Conservation (phyloP, 2,888 invertebrate species). For the Perithous albicinctus region DNA sequence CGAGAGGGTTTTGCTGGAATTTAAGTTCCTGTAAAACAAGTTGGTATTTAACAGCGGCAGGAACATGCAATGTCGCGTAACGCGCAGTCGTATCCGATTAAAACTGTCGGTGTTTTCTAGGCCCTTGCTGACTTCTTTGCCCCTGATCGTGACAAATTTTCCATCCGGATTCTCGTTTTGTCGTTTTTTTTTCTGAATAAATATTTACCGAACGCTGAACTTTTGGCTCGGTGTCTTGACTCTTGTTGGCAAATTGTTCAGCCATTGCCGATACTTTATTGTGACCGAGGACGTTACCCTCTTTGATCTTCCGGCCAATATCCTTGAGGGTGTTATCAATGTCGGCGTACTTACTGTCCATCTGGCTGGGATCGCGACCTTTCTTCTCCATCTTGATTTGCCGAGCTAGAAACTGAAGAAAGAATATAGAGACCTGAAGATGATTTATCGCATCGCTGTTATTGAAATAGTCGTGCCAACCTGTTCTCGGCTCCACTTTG, state of each 20-base stretch:
- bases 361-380: conserved; percentile 87
- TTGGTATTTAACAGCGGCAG: neutral
- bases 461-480: conserved; percentile 79
- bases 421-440: conserved; percentile 81
- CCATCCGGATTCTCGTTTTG: conserved; percentile 15
- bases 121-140: conserved; percentile 64
- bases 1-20: conserved; percentile 37
- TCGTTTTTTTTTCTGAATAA: neutral
- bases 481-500: conserved; percentile 96
- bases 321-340: conserved; percentile 91
- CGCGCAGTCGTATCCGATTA: conserved; percentile 21
- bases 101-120: conserved; percentile 50
- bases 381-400: conserved; percentile 90
- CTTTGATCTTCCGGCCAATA: conserved; percentile 90
- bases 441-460: conserved; percentile 36
- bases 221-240: conserved; percentile 86
- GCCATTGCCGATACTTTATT: conserved; percentile 95
- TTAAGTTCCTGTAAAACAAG: neutral
- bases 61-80: conserved; percentile 53
- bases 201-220: conserved; percentile 87
- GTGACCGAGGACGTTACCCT: conserved; percentile 90
- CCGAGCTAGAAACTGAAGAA: conserved; percentile 87
- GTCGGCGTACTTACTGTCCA: conserved; percentile 88
- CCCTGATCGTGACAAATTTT: conserved; percentile 51
- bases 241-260: conserved; percentile 89